Evolutionary conservation across 2,113 vertebrate genomes (phyloP), one percentile per base, ranked within the genome.

Genomic region (Salvator merianae): DNA sequence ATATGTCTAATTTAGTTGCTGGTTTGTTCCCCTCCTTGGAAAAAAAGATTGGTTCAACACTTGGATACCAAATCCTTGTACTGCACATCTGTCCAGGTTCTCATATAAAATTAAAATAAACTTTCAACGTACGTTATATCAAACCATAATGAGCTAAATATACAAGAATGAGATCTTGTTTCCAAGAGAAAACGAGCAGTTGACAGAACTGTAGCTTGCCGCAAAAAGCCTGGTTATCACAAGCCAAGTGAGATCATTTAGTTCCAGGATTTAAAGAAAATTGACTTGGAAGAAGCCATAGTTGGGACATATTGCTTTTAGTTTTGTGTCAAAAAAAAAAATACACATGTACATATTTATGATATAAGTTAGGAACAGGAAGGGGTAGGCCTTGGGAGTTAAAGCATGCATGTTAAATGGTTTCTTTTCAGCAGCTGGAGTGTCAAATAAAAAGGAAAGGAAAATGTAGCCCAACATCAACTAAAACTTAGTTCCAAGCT

Each of bases 401-500:
- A 59, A 77, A 85, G 24, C 14, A 36, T 0, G 0, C 16, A 7
- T 20, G 2, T 22, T 55, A n/a, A 77, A 83, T 30, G 66, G 66
- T 53, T 89, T 71, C 50, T 77, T 79, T 85, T 84, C 79, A 86
- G 3, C 70, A 74, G 86, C 81, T 66, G 62, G 34, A 63, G 30
- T 16, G 65, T 80, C 83, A 90, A 87, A 83, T 81, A 32, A 88
- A 84, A 88, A 88, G 1, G 12, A 74, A 0, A 0, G 53, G 91
- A 87, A 59, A 86, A 62, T 0, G 1, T 85, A 90, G 91, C 65
- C 40, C 71, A 90, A 83, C 5, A 79, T 88, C 88, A 90, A 90
- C 86, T 91, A 84, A 84, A 84, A 28, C 36, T 68, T 24, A 75
- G 1, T 34, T 91, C 85, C 85, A 85, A 90, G 89, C 75, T 86